A percentile compares a stretch with the other conserved stretches of the same genome.
phyloP scores from a whole-genome alignment of 2,888 invertebrate species.

The Acronicta psi region DNA sequence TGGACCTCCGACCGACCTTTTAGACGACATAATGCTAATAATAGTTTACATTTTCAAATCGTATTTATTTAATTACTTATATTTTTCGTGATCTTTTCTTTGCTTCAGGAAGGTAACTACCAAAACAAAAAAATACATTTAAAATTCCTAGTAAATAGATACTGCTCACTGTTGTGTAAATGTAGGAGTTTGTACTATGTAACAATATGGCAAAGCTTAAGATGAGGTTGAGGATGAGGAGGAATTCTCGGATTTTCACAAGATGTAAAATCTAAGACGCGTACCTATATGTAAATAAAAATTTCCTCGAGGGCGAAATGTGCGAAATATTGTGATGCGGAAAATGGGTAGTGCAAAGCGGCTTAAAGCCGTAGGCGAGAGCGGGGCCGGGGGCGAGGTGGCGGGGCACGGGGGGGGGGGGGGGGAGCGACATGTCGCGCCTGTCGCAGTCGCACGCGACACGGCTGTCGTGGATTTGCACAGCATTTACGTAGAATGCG shows the following conservation, averaged over 20 bases:
- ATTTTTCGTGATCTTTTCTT: too few relatives aligned
- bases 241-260: conserved; percentile 36
- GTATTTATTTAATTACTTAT: too few relatives aligned
- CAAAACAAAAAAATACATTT: too few relatives aligned
- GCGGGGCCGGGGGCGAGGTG: conserved; percentile 1
- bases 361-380: conserved; percentile 38
- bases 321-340: conserved; percentile 52
- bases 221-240: too few relatives aligned
- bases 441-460: conserved; percentile 48
- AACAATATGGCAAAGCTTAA: too few relatives aligned
- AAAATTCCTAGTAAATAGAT: too few relatives aligned
- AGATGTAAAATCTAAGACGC: conserved; percentile 47
- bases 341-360: conserved; percentile 55
- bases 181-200: conserved; percentile 21
- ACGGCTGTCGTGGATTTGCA: conserved; percentile 47
- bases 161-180: neutral
- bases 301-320: conserved; percentile 40
- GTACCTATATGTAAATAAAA: conserved; percentile 52
- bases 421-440: conserved; percentile 17
- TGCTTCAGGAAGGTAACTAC: too few relatives aligned
- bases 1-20: too few relatives aligned
- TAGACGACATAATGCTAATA: too few relatives aligned
- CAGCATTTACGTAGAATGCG: conserved; percentile 36
- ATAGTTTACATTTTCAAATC: too few relatives aligned
- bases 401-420: neutral